phyloP scores from a whole-genome alignment of 1,140 invertebrate genomes.

The Sycophaga agraensis region DNA sequence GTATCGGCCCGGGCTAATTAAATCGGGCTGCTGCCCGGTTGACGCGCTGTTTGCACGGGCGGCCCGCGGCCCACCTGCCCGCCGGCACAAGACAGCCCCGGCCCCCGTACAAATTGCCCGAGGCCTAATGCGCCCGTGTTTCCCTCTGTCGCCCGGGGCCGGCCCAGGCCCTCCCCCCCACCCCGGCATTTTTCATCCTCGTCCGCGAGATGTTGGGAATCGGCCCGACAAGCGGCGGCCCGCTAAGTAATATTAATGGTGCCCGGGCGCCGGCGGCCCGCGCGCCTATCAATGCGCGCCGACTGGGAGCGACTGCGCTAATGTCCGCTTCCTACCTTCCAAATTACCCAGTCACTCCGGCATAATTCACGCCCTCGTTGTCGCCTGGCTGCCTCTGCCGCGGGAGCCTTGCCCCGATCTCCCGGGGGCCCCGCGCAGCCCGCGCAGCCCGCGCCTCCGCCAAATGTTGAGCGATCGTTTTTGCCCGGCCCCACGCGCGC shows the following conservation, averaged over 20 bases:
- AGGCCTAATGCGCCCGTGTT: not conserved
- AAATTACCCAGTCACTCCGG: conserved; percentile 58
- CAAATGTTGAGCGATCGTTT: not conserved
- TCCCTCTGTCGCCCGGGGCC: too few species aligned
- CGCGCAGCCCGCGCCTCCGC: not conserved
- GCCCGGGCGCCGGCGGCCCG: not conserved
- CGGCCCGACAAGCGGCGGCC: not conserved
- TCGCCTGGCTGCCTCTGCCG: conserved; percentile 31
- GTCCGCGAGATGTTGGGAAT: conserved; percentile 25
- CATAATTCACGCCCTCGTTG: conserved; percentile 56
- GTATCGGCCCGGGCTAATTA: conserved; percentile 26
- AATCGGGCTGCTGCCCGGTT: too few species aligned
- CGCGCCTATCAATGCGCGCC: conserved; percentile 52
- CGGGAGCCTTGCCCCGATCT: not conserved
- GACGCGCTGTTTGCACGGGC: too few species aligned
- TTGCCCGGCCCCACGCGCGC: too few species aligned
- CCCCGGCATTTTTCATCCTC: conserved; percentile 14
- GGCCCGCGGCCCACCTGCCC: too few species aligned
- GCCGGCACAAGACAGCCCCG: too few species aligned
- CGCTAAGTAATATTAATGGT: conserved; percentile 58
- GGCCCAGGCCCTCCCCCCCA: too few species aligned
- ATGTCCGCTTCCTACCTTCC: conserved; percentile 57
- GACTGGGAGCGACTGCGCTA: conserved; percentile 42
- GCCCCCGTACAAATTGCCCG: conserved; percentile 15
- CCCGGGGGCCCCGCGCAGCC: not conserved